Evolutionary conservation across 92 coral and sea anemone species (phyloP), one percentile per base, ranked within the genome.

Genomic region (Anthopleura xanthogrammica): DNA sequence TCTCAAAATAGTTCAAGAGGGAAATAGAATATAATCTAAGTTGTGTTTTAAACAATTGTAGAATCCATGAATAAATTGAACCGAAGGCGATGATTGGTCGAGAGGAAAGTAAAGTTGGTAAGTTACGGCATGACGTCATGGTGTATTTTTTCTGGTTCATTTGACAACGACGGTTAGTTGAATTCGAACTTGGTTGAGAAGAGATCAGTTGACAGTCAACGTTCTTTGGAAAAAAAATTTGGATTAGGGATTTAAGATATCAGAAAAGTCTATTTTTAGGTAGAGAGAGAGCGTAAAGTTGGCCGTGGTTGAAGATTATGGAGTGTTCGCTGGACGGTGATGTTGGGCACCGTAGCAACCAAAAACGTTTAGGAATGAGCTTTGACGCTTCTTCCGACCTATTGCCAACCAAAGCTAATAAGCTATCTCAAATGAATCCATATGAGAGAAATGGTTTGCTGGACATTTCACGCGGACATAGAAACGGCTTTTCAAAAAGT

Each of bases 401-500:
- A 83, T 83, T 65, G 14, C 58, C 79, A 12, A 19, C 56, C 75
- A 40, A 75, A 57, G 86, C 55, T 43, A 73, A 43, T 72, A 52
- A 55, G 76, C 68, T 76, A n/a, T 23, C 75, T 81, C 29, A 68
- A 43, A 43, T 58, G 46, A 64, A n/a, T 48, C 73, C 88, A 16
- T 85, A 66, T 68, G 56, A 71, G 7, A 39, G 83, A 22, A 66
- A 79, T 17, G 24, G 79, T 70, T 29, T 70, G 23, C 50, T 85
- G 72, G 88, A 79, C 5, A 72, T 85, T 55, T 60, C 87, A 14
- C 74, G 74, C 16, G 71, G 80, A 72, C 91, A 87, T 85, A 80
- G 87, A 60, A 91, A 89, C 82, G 92, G 90, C 68, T 93, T 93
- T 86, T 93, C 98, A 57, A 93, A 90, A 84, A 97, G 99, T 79